Percentiles rank a stretch among this genome's conserved stretches.
These are phyloP conservation scores for Haliclystus octoradiatus DNA, from an alignment of 30 jellyfish, hydroid and myxozoan genomes.

Conservation along the genomic window DNA sequence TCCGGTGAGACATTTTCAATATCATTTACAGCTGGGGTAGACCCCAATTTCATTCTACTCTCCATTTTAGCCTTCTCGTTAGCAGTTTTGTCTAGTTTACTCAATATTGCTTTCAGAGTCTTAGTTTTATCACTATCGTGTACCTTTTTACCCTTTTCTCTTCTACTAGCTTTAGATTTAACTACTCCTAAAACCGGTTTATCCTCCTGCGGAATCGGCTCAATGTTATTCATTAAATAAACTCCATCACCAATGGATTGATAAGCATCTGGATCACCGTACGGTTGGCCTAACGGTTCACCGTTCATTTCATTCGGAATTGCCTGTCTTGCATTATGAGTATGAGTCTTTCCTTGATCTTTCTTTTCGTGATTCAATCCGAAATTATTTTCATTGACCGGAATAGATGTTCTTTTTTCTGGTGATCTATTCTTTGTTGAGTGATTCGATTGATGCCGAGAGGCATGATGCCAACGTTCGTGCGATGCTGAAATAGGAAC, in stretches of 20 bases:
- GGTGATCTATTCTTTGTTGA: too few relatives aligned
- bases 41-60: background rate
- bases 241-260: constrained; percentile 89
- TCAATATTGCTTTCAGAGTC: constrained; percentile 6
- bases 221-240: constrained; percentile 26
- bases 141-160: constrained; percentile 1
- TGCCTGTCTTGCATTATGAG: constrained; percentile 5
- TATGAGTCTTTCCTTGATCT: background rate
- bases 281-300: constrained; percentile 57
- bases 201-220: background rate
- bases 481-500: too few relatives aligned
- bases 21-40: constrained; percentile 2
- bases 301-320: constrained; percentile 47
- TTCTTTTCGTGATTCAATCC: too few relatives aligned
- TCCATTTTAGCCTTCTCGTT: constrained; percentile 2
- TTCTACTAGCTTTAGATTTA: constrained; percentile 1
- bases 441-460: too few relatives aligned
- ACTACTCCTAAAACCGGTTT: constrained; percentile 1
- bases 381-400: too few relatives aligned
- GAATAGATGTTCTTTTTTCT: too few relatives aligned
- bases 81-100: constrained; percentile 16
- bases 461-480: too few relatives aligned
- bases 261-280: constrained; percentile 89
- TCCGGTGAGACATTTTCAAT: constrained; percentile 17
- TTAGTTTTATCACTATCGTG: constrained; percentile 7